These are phyloP conservation scores for Horisme vitalbata DNA, from an alignment of 2,888 invertebrate species.

Conservation along the genomic window DNA sequence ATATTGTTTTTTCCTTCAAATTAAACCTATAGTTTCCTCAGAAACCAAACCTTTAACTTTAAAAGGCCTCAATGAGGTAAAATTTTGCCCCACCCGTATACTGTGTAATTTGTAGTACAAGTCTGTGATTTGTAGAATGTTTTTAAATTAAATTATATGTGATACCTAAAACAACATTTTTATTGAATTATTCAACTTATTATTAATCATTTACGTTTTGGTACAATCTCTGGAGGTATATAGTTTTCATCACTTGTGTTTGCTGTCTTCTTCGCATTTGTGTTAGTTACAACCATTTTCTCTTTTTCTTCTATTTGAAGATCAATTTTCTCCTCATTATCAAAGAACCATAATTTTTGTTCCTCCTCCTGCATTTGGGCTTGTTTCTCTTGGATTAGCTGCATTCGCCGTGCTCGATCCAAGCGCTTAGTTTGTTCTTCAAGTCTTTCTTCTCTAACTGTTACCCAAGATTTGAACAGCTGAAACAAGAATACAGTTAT, in stretches of 20 bases:
- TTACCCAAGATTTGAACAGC: slow-evolving; percentile 84
- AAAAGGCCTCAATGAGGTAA: no score
- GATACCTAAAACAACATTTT: no score
- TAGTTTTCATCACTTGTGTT: slow-evolving; percentile 84
- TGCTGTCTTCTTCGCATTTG: slow-evolving; percentile 72
- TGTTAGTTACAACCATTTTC: slow-evolving; percentile 59
- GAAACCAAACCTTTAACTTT: no score
- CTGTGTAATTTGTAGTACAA: no score
- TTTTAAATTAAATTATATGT: no score
- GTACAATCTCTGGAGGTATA: slow-evolving; percentile 87
- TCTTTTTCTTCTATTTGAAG: slow-evolving; percentile 85
- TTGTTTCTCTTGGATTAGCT: slow-evolving; percentile 76
- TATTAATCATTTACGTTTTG: slow-evolving; percentile 54
- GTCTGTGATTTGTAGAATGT: no score
- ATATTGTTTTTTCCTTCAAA: no score
- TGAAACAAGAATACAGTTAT: slow-evolving; percentile 46
- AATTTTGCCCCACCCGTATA: no score
- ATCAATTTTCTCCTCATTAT: slow-evolving; percentile 89
- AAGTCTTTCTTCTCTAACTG: slow-evolving; percentile 80
- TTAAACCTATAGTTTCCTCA: no score
- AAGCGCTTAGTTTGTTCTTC: slow-evolving; percentile 83
- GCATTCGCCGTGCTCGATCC: slow-evolving; percentile 79
- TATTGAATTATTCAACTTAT: not conserved
- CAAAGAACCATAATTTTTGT: slow-evolving; percentile 91
- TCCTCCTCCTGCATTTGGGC: slow-evolving; percentile 78